Evolutionary conservation across 2,888 invertebrate species (phyloP).

Genomic region (Lymantria monacha): DNA sequence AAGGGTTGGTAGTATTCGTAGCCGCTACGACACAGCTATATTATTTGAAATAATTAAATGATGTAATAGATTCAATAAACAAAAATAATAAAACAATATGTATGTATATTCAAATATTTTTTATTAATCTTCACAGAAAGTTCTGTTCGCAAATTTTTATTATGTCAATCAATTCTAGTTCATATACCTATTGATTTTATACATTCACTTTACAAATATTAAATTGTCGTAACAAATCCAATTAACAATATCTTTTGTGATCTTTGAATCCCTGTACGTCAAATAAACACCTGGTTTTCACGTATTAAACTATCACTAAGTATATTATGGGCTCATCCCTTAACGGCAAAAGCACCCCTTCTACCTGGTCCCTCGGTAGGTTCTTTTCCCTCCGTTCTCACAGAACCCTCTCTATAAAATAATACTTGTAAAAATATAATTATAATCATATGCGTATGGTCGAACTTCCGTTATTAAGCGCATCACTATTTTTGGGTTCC

Average conservation of each 20-base stretch:
- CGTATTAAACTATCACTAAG: constrained; percentile 51
- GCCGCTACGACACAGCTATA: too few species aligned
- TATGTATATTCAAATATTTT: too few species aligned
- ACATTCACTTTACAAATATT: background rate
- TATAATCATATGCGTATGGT: constrained; percentile 72
- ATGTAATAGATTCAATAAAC: too few species aligned
- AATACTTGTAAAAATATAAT: constrained; percentile 75
- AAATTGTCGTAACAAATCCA: constrained; percentile 29
- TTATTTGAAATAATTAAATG: too few species aligned
- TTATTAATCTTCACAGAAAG: too few species aligned
- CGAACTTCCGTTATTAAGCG: constrained; percentile 59
- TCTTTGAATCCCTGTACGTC: constrained; percentile 37
- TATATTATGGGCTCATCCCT: constrained; percentile 65
- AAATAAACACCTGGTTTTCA: constrained; percentile 55
- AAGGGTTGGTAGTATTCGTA: too few species aligned
- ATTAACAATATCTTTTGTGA: constrained; percentile 29
- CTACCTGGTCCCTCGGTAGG: constrained; percentile 49
- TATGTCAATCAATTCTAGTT: too few species aligned
- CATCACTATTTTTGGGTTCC: constrained; percentile 38
- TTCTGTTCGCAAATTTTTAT: too few species aligned
- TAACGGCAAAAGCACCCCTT: constrained; percentile 30
- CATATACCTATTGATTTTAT: too few species aligned
- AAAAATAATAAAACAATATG: too few species aligned
- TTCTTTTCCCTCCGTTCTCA: constrained; percentile 56
- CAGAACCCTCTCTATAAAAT: constrained; percentile 62